Evolutionary conservation across 1,140 invertebrate genomes (phyloP).

Genomic region (Drosophila ambigua): DNA sequence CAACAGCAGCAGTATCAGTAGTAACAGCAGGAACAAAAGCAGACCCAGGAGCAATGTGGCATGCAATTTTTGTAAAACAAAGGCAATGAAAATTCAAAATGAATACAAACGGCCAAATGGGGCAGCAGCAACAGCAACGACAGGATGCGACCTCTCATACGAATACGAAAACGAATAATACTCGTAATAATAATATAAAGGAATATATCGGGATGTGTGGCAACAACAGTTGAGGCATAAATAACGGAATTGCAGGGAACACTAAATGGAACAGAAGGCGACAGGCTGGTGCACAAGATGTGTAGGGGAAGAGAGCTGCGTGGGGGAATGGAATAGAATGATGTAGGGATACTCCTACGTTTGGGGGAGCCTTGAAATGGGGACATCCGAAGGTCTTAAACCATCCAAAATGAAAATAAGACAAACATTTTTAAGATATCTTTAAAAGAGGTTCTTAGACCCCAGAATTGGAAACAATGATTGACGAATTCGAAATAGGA

Average conservation of each 20-base stretch:
- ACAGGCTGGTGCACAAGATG: neutral
- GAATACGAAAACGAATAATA: slow-evolving; percentile 61
- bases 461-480: too few species aligned
- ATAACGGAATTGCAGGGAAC: slow-evolving; percentile 50
- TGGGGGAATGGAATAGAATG: too few species aligned
- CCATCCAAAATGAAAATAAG: too few species aligned
- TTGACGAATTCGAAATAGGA: too few species aligned
- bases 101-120: slow-evolving; percentile 63
- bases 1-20: neutral
- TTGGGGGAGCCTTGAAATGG: too few species aligned
- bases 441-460: too few species aligned
- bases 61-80: slow-evolving; percentile 81
- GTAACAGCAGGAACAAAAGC: slow-evolving; percentile 1
- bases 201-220: slow-evolving; percentile 37
- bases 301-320: too few species aligned
- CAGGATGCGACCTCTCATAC: slow-evolving; percentile 55
- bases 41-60: slow-evolving; percentile 44
- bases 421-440: too few species aligned
- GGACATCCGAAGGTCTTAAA: too few species aligned
- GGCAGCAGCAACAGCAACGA: slow-evolving; percentile 43
- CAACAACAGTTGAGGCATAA: slow-evolving; percentile 45
- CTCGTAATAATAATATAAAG: slow-evolving; percentile 27
- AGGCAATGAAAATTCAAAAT: slow-evolving; percentile 73
- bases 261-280: slow-evolving; percentile 37
- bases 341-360: too few species aligned